Conservation (phyloP, 92 coral and sea anemone genomes). For the Porites lobata region DNA sequence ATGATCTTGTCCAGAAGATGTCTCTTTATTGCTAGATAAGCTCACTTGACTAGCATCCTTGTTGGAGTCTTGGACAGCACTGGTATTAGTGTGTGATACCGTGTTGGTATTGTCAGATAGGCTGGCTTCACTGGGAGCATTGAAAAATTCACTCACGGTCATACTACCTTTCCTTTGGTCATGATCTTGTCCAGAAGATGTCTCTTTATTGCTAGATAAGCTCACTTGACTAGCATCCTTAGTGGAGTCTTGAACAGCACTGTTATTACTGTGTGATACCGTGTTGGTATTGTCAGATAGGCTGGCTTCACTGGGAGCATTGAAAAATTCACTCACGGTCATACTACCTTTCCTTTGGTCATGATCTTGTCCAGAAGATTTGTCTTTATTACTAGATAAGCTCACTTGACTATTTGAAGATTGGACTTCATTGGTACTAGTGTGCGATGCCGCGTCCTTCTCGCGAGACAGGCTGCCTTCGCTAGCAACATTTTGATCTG, state of each 20-base stretch:
- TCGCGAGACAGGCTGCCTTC: not conserved
- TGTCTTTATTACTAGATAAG: too few relatives aligned
- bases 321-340: not conserved
- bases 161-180: too few relatives aligned
- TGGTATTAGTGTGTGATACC: not conserved
- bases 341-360: too few relatives aligned
- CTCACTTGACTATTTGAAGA: not conserved
- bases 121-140: not conserved
- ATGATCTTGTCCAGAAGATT: too few relatives aligned
- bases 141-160: not conserved
- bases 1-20: too few relatives aligned
- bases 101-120: not conserved
- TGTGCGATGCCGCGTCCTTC: not conserved
- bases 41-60: not conserved
- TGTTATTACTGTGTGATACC: not conserved
- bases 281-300: not conserved
- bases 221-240: not conserved
- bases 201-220: too few relatives aligned
- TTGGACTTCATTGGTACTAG: not conserved
- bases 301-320: not conserved
- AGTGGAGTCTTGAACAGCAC: not conserved
- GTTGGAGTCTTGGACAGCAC: not conserved
- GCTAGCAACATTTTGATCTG: not conserved
- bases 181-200: too few relatives aligned
- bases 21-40: too few relatives aligned